Evolutionary conservation across 2,113 vertebrate species (phyloP).

Genomic region (Theristicus caerulescens): DNA sequence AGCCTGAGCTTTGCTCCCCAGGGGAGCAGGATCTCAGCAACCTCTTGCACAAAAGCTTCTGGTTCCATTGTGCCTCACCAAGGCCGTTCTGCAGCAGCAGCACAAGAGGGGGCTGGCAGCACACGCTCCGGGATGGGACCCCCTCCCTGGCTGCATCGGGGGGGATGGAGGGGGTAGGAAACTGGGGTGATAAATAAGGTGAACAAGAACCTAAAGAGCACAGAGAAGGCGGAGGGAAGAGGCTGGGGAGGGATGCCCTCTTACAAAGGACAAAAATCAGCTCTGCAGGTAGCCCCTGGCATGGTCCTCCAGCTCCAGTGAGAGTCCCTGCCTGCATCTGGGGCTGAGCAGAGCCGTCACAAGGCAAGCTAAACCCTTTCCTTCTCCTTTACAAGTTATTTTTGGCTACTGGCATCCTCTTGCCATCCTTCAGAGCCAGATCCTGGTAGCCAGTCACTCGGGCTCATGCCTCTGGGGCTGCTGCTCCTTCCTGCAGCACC

Average conservation of each 20-base stretch:
- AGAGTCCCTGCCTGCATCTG: neutral
- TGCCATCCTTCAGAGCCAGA: neutral
- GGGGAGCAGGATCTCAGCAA: neutral
- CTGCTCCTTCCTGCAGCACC: neutral
- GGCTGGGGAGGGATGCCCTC: neutral
- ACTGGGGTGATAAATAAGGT: neutral
- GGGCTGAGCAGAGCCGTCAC: neutral
- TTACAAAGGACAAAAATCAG: neutral
- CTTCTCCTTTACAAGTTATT: neutral
- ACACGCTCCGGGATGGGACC: neutral
- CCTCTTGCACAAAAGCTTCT: neutral
- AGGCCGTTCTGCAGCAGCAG: constrained; percentile 1
- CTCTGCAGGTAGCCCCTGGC: neutral
- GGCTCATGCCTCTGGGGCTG: neutral
- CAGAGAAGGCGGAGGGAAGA: neutral
- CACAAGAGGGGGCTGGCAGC: constrained; percentile 55
- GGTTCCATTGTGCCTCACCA: neutral
- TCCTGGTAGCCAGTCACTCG: neutral
- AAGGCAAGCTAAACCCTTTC: neutral
- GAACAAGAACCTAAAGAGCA: neutral
- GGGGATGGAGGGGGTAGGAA: neutral
- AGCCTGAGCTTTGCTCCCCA: neutral
- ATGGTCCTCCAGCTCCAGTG: neutral
- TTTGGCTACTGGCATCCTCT: neutral
- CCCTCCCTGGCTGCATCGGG: neutral